A percentile compares a stretch with the other conserved stretches of the same genome.
phyloP scores from a whole-genome alignment of 1,140 invertebrate genomes.

The Formica exsecta region DNA sequence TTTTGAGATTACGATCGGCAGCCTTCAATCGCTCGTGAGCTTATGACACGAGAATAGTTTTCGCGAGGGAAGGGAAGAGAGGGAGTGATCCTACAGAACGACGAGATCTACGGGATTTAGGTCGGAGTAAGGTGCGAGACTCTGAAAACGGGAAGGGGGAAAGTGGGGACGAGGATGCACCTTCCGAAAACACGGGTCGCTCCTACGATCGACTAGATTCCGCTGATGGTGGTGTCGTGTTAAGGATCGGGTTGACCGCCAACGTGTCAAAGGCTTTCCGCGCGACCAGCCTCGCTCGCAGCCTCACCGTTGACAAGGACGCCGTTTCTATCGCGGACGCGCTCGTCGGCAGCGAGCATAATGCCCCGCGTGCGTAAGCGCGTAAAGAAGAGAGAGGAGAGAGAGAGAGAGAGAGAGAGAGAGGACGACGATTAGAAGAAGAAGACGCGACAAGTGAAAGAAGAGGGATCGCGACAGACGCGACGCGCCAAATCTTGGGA shows the following conservation, averaged over 20 bases:
- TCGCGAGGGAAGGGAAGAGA: background rate
- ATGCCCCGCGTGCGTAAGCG: slow-evolving; percentile 63
- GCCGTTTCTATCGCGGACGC: slow-evolving; percentile 58
- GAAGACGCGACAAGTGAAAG: too few species aligned
- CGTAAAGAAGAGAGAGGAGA: slow-evolving; percentile 25
- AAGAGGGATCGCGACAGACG: background rate
- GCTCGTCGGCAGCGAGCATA: slow-evolving; percentile 76
- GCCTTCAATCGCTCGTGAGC: background rate
- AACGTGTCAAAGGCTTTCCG: slow-evolving; percentile 73
- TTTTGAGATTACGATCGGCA: background rate
- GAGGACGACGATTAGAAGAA: background rate
- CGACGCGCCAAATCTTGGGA: slow-evolving; percentile 1
- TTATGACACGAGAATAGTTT: background rate
- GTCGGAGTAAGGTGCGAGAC: slow-evolving; percentile 28
- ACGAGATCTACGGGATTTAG: slow-evolving; percentile 45
- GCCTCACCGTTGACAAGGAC: slow-evolving; percentile 59
- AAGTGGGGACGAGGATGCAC: slow-evolving; percentile 17
- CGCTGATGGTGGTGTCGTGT: slow-evolving; percentile 5
- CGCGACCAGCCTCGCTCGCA: slow-evolving; percentile 50
- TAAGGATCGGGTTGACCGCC: slow-evolving; percentile 45
- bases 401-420: too few species aligned
- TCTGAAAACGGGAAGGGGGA: background rate
- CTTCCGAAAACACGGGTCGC: slow-evolving; percentile 45
- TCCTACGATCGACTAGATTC: slow-evolving; percentile 41
- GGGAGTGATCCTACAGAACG: background rate